Percentiles rank a stretch among this genome's conserved stretches.
phyloP scores from a whole-genome alignment of 1,140 invertebrate species.

The Drosophila ohnishii region DNA sequence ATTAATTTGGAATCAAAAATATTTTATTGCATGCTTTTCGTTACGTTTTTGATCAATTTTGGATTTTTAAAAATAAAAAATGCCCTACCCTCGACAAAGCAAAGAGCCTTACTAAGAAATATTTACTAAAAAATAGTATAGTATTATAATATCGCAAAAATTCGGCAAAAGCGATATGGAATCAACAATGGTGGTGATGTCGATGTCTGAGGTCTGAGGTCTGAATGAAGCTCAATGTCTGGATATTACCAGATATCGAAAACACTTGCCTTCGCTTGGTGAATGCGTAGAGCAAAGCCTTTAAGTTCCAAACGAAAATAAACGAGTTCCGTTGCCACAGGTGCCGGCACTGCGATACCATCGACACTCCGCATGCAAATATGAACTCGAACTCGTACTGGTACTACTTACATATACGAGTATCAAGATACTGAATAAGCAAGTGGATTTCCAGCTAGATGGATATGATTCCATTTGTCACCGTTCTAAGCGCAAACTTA shows the following conservation, averaged over 20 bases:
- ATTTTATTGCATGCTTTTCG: neutral
- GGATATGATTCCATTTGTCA: conserved; percentile 42
- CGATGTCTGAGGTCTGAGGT: conserved; percentile 19
- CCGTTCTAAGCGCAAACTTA: conserved; percentile 23
- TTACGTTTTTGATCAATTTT: neutral
- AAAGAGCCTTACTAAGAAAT: neutral
- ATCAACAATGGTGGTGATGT: neutral
- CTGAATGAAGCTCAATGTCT: conserved; percentile 35
- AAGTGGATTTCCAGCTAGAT: conserved; percentile 26
- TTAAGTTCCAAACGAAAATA: conserved; percentile 40
- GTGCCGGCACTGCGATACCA: conserved; percentile 15
- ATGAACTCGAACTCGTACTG: neutral
- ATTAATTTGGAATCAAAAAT: neutral
- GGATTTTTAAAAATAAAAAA: neutral
- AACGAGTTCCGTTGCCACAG: conserved; percentile 45
- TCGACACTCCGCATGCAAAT: conserved; percentile 39
- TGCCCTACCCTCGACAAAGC: neutral
- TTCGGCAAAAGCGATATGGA: neutral
- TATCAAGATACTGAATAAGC: conserved; percentile 15
- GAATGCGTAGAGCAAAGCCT: conserved; percentile 49
- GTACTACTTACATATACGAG: conserved; percentile 7
- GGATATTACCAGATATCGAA: conserved; percentile 51
- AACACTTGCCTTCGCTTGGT: conserved; percentile 27
- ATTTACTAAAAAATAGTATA: neutral
- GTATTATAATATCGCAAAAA: neutral